Percentiles rank a stretch among this genome's conserved stretches.
phyloP scores from a whole-genome alignment of 2,797 vertebrate genomes.

The Natrix natrix region DNA sequence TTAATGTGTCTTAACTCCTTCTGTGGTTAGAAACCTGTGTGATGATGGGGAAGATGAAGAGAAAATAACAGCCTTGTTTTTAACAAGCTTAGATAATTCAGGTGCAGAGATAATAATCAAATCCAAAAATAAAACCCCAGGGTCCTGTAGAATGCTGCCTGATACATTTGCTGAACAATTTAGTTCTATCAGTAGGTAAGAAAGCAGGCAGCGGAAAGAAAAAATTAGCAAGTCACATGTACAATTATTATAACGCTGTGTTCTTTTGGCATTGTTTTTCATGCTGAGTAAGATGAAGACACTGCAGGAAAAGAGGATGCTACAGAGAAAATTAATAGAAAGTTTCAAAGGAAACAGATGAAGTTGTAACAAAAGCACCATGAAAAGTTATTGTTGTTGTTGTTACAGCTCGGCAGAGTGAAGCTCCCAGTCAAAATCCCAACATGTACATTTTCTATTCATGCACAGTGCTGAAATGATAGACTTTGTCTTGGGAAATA shows the following conservation, averaged over 20 bases:
- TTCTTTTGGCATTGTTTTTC: constrained; percentile 52
- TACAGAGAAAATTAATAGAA: constrained; percentile 42
- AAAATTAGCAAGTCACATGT: constrained; percentile 56
- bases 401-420: background rate
- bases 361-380: background rate
- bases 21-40: constrained; percentile 59
- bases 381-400: background rate
- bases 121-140: constrained; percentile 58
- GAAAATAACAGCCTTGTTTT: constrained; percentile 30
- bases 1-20: constrained; percentile 58
- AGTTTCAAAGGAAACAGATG: constrained; percentile 8
- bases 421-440: background rate
- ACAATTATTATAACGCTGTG: constrained; percentile 49
- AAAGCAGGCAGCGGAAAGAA: constrained; percentile 9
- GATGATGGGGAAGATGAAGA: constrained; percentile 22
- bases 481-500: background rate
- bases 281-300: constrained; percentile 19
- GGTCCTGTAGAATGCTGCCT: constrained; percentile 46
- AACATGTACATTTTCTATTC: background rate
- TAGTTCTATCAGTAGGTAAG: constrained; percentile 2
- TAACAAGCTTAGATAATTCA: constrained; percentile 55
- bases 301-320: constrained; percentile 43
- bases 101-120: constrained; percentile 55
- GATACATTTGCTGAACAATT: constrained; percentile 50
- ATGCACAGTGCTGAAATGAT: background rate